Percentiles rank a stretch among this genome's conserved stretches.
Evolutionary conservation across 2,797 vertebrate genomes (phyloP).

Genomic region (Crax fasciolata): DNA sequence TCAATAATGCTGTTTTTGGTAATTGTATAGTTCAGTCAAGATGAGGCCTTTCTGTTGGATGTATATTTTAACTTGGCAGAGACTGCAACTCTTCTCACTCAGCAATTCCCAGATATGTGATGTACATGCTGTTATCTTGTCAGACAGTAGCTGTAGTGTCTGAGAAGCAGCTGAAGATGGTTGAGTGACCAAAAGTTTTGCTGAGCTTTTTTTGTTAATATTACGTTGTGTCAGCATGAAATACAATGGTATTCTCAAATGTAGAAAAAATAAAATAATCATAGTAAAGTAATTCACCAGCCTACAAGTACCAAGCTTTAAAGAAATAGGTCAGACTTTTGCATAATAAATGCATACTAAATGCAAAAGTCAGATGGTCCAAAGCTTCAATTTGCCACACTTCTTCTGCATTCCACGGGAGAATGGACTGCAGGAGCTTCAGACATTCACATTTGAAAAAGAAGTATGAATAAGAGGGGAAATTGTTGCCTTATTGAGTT

Average conservation of each 20-base stretch:
- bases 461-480: not conserved
- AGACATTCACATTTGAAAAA: not conserved
- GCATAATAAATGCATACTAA: not conserved
- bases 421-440: not conserved
- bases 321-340: not conserved
- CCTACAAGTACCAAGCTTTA: not conserved
- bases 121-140: not conserved
- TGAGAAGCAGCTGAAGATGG: not conserved
- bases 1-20: slow-evolving; percentile 9
- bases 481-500: slow-evolving; percentile 38
- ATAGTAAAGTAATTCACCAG: not conserved
- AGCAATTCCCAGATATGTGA: not conserved
- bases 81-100: not conserved
- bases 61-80: not conserved
- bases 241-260: not conserved
- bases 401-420: not conserved
- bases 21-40: slow-evolving; percentile 1
- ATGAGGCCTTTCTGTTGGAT: not conserved
- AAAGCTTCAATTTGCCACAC: not conserved
- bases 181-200: not conserved
- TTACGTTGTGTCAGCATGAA: not conserved
- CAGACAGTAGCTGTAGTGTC: not conserved
- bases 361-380: not conserved
- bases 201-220: slow-evolving; percentile 2
- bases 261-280: not conserved